Conservation (phyloP, 2,888 invertebrate genomes). For the Tethea ocularis region DNA sequence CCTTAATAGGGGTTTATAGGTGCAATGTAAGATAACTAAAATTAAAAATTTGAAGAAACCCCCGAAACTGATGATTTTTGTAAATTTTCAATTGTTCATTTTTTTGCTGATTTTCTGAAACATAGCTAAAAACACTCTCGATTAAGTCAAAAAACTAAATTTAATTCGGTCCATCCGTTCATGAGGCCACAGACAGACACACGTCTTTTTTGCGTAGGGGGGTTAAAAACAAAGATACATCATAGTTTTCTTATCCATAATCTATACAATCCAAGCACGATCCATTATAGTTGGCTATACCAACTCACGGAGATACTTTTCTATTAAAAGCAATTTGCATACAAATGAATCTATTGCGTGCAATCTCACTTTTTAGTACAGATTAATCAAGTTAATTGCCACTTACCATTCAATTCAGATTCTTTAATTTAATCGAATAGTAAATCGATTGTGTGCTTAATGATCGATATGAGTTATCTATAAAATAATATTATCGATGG, state of each 20-base stretch:
- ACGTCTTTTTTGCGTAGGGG: background rate
- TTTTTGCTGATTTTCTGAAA: too few species aligned
- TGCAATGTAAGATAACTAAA: too few species aligned
- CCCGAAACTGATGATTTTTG: too few species aligned
- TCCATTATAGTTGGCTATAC: conserved; percentile 16
- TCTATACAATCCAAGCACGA: conserved; percentile 3
- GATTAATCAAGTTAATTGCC: conserved; percentile 9
- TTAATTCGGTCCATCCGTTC: too few species aligned
- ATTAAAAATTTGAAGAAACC: too few species aligned
- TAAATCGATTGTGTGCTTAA: conserved; percentile 6
- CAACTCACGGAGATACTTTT: conserved; percentile 31
- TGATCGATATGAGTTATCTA: conserved; percentile 5
- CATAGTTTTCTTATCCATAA: background rate
- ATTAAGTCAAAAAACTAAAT: too few species aligned
- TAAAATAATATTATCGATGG: conserved; percentile 8
- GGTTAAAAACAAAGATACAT: background rate
- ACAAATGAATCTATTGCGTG: conserved; percentile 39
- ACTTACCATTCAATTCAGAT: conserved; percentile 11
- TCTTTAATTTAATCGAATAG: conserved; percentile 10
- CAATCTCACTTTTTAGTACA: conserved; percentile 16
- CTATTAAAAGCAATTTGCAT: conserved; percentile 43
- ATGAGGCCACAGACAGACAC: too few species aligned
- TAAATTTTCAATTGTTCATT: too few species aligned
- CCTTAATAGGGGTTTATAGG: too few species aligned
- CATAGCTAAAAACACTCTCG: too few species aligned